A percentile compares a stretch with the other conserved stretches of the same genome.
phyloP scores from a whole-genome alignment of 2,888 invertebrate species.

The Chrysolina oricalcia region DNA sequence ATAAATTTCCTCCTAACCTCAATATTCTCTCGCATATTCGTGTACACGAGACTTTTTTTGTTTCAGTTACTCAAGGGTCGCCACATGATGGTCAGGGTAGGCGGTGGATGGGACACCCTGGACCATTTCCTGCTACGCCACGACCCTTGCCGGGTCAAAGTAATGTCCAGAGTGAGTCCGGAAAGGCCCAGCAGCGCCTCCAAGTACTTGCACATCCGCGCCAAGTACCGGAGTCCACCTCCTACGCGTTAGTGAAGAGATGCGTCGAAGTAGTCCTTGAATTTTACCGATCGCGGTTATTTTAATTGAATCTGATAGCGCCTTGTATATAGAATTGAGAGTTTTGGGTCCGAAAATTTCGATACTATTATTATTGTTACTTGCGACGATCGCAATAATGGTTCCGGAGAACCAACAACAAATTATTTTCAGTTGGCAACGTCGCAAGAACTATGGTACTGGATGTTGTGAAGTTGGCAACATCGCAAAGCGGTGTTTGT shows the following conservation, averaged over 20 bases:
- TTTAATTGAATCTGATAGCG: not conserved
- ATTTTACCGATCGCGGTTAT: not conserved
- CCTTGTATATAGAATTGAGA: not conserved
- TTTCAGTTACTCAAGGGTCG: conserved; percentile 88
- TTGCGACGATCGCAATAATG: too few species aligned
- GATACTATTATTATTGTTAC: too few species aligned
- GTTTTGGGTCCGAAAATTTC: not conserved
- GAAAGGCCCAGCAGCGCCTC: conserved; percentile 65
- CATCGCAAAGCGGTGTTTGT: too few species aligned
- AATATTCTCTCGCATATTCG: too few species aligned
- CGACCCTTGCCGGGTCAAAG: conserved; percentile 86
- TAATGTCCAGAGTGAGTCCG: conserved; percentile 66
- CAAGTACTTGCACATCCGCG: conserved; percentile 80
- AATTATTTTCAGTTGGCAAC: too few species aligned
- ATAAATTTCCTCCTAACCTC: too few species aligned
- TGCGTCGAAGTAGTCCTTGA: conserved; percentile 1
- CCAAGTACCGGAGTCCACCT: conserved; percentile 82
- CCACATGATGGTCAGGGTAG: conserved; percentile 97
- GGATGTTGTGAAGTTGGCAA: too few species aligned
- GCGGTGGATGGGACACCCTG: conserved; percentile 92
- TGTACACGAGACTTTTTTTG: conserved; percentile 48
- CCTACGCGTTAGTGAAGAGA: conserved; percentile 69
- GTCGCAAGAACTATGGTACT: too few species aligned
- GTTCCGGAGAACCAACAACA: too few species aligned
- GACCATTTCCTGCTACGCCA: conserved; percentile 93